Evolutionary conservation across 2,113 vertebrate species (phyloP).

Genomic region (Oplegnathus fasciatus): DNA sequence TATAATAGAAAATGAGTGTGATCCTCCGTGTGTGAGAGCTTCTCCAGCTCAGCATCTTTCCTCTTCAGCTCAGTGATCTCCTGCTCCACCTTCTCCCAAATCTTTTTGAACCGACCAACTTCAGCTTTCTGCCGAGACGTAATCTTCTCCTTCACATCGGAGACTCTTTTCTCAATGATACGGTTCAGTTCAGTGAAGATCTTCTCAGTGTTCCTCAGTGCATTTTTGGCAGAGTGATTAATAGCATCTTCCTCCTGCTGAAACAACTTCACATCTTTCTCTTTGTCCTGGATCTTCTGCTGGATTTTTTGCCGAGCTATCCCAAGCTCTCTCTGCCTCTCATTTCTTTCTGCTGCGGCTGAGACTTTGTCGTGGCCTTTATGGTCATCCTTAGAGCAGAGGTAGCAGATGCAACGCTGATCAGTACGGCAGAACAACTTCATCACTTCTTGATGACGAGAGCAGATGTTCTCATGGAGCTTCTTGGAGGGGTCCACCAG

Average conservation of each 20-base stretch:
- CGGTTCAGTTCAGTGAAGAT: conserved; percentile 4
- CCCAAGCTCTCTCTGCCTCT: conserved; percentile 29
- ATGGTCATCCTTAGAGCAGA: conserved; percentile 24
- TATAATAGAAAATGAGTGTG: conserved; percentile 39
- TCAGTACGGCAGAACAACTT: conserved; percentile 52
- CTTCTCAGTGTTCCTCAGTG: conserved; percentile 11
- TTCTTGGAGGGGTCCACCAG: neutral
- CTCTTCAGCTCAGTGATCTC: conserved; percentile 55
- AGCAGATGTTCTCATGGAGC: conserved; percentile 37
- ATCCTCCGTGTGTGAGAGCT: conserved; percentile 42
- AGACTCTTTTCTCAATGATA: neutral
- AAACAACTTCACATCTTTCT: conserved; percentile 30
- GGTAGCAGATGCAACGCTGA: conserved; percentile 29
- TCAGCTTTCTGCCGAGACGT: neutral
- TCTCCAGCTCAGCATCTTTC: conserved; percentile 31
- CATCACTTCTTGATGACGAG: conserved; percentile 31
- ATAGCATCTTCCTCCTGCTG: conserved; percentile 13
- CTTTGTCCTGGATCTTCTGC: conserved; percentile 15
- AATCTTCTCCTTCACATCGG: conserved; percentile 2
- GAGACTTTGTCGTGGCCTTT: conserved; percentile 38
- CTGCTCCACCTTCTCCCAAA: neutral
- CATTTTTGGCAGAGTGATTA: conserved; percentile 23
- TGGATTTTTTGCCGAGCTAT: neutral
- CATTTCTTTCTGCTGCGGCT: conserved; percentile 7
- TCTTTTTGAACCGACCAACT: neutral